These are phyloP conservation scores for Aculops lycopersici DNA, from an alignment of 1,140 invertebrate species.

Conservation along the genomic window DNA sequence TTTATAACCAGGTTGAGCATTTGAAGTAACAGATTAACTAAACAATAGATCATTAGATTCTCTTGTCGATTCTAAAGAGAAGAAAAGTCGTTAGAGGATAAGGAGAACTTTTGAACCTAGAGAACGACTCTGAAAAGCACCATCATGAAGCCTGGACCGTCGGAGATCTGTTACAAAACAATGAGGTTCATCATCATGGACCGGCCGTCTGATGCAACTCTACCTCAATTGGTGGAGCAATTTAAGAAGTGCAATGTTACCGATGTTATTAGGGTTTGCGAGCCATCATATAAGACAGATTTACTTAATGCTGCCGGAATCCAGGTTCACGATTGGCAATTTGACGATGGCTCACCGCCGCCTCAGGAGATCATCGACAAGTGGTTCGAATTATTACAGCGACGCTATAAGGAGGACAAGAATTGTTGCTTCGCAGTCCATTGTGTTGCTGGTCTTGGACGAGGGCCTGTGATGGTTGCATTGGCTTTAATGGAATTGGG, in stretches of 20 bases:
- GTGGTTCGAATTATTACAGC: slow-evolving; percentile 61
- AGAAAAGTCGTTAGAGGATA: no score
- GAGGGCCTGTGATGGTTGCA: slow-evolving; percentile 77
- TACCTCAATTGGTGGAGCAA: slow-evolving; percentile 62
- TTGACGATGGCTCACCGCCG: slow-evolving; percentile 20
- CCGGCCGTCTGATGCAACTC: slow-evolving; percentile 62
- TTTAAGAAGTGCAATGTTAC: slow-evolving; percentile 63
- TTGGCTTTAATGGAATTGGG: slow-evolving; percentile 79
- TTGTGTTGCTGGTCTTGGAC: slow-evolving; percentile 71
- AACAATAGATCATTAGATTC: no score
- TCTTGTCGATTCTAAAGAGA: no score
- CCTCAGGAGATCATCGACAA: slow-evolving; percentile 40
- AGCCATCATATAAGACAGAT: slow-evolving; percentile 67
- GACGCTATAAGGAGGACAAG: slow-evolving; percentile 39
- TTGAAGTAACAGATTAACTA: no score
- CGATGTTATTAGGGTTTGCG: slow-evolving; percentile 76
- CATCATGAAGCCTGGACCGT: slow-evolving; percentile 58
- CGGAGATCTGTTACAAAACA: slow-evolving; percentile 67
- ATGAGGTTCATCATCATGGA: slow-evolving; percentile 90
- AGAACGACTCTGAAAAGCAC: no score
- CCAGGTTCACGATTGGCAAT: slow-evolving; percentile 21
- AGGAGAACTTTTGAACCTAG: no score
- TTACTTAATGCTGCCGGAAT: slow-evolving; percentile 53
- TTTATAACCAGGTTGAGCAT: no score
- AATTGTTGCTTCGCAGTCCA: slow-evolving; percentile 73